Percentiles rank a stretch among this genome's conserved stretches.
Conservation (phyloP, 64 coral and sea anemone genomes). For the Trachythela sp. region DNA sequence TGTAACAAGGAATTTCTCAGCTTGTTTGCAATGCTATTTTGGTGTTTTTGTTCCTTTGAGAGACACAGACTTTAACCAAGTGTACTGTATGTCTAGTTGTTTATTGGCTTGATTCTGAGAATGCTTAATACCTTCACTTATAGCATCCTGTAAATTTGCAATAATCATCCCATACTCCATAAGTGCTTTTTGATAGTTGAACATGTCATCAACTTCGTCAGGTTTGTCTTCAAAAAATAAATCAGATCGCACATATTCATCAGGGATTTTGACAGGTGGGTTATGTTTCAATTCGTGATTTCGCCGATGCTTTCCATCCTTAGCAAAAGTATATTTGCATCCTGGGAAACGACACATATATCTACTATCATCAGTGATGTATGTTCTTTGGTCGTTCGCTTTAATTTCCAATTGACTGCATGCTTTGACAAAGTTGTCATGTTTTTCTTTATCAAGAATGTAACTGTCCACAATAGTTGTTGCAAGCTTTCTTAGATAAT, state of each 20-base stretch:
- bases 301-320: constrained; percentile 45
- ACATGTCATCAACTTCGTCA: constrained; percentile 47
- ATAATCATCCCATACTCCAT: constrained; percentile 69
- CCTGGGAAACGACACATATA: constrained; percentile 50
- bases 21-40: too few species aligned
- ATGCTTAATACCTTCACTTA: constrained; percentile 50
- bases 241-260: neutral
- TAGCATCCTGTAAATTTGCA: constrained; percentile 63
- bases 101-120: too few species aligned
- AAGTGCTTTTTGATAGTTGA: constrained; percentile 63
- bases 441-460: neutral
- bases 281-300: constrained; percentile 53
- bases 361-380: constrained; percentile 13
- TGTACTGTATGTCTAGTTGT: too few species aligned
- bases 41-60: too few species aligned
- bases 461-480: neutral
- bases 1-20: too few species aligned
- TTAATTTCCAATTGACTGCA: constrained; percentile 27
- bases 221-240: neutral
- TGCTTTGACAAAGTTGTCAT: neutral
- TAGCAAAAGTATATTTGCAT: constrained; percentile 51
- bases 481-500: neutral
- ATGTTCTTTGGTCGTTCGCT: neutral
- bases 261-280: constrained; percentile 6
- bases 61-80: too few species aligned